phyloP scores from a whole-genome alignment of 2,888 invertebrate genomes.

The Phortica magna region DNA sequence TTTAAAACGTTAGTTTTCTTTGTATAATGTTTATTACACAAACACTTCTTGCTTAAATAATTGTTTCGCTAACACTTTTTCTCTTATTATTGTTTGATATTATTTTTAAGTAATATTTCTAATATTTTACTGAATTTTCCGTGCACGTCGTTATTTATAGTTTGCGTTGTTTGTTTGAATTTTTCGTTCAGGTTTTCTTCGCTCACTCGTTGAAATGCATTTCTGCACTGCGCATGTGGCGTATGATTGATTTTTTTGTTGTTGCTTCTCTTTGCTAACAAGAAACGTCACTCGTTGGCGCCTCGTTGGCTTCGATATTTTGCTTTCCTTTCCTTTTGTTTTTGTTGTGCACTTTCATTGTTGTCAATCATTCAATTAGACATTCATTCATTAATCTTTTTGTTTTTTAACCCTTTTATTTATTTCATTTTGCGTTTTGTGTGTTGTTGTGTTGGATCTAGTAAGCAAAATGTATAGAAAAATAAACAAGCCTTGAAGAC shows the following conservation, averaged over 20 bases:
- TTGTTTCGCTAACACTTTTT: no score
- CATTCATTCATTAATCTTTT: background rate
- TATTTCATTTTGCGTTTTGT: background rate
- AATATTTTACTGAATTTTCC: no score
- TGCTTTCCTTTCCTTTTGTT: background rate
- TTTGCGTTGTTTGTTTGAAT: conserved; percentile 35
- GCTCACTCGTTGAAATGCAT: conserved; percentile 36
- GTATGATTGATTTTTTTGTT: conserved; percentile 66
- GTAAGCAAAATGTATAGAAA: no score
- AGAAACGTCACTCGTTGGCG: no score
- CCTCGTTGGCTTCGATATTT: background rate
- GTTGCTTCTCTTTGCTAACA: conserved; percentile 18
- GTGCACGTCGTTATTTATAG: background rate
- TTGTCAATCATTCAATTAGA: background rate
- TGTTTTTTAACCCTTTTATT: background rate
- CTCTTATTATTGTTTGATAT: no score
- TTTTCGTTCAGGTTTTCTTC: conserved; percentile 34
- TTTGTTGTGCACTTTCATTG: background rate
- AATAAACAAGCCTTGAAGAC: no score
- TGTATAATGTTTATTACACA: no score
- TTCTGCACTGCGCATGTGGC: conserved; percentile 67
- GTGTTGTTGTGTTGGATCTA: no score
- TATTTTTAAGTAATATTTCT: no score
- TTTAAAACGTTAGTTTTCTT: no score
- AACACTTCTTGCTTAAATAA: no score